Base-by-base conservation (phyloP, 1,140 invertebrate genomes). In the Drosophila kepulauana region DNA sequence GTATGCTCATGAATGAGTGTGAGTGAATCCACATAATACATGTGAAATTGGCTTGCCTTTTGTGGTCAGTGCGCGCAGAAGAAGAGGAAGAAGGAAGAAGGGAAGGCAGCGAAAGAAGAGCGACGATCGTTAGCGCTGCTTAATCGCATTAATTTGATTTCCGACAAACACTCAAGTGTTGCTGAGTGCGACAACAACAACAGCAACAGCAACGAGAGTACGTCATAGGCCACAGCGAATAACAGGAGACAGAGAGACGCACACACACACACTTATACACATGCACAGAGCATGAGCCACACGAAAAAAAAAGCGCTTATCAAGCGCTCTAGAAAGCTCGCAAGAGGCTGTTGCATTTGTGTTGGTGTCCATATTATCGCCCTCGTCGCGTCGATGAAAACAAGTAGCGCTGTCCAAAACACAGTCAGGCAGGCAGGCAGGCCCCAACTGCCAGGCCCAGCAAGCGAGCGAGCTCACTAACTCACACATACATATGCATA, bases 131-230 rank as follows among this genome's bases (percentile, higher is more conserved):
- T 62, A 69, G 68, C 58, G 28, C 68, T 82, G 65, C 75, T 74
- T 77, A 88, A 79, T 80, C 69, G 79, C 57, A 78, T 87, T 82
- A 74, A 82, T 88, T 77, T 79, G 82, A 88, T 84, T 87, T 87
- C 84, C 70, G 87, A 84, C 68, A 69, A 87, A 71, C 77, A 74
- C 84, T 87, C 82, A 65, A 87, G 59, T 63, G 57, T 57, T 57
- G 45, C 62, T 61, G 64, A 75, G 46, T 56, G 61, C 33, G 38
- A 16, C 41, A 67, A 20, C 49, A 65, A 28, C 30, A 56, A 51
- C 64, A 30, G 15, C 56, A 65, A 43, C 68, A 64, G 46, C 10
- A 35, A 43, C 20, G 33, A 61, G 64, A 79, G 76, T 46, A 73
- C 68, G 68, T 76, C 68, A 76, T 77, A 78, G 84, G 48, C 51